phyloP scores from a whole-genome alignment of 2,113 vertebrate genomes.

The Centropus unirufus region DNA sequence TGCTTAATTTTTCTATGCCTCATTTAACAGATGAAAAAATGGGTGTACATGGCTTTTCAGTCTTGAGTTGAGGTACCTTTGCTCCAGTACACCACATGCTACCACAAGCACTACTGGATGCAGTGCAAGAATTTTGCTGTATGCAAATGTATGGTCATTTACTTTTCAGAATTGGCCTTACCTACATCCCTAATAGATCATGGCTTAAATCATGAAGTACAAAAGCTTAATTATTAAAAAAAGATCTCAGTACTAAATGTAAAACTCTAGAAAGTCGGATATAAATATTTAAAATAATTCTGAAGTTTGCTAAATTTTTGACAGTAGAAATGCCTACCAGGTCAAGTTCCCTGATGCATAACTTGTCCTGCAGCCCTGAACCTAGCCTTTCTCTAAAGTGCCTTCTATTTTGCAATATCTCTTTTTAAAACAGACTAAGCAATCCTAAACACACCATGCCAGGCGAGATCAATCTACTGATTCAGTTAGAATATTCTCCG shows the following conservation, averaged over 20 bases:
- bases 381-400: not conserved
- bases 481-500: rapidly evolving
- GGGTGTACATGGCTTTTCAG: not conserved
- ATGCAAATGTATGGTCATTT: not conserved
- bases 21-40: not conserved
- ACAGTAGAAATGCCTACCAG: not conserved
- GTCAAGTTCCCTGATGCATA: not conserved
- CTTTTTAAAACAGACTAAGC: not conserved
- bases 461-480: not conserved
- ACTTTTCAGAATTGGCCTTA: not conserved
- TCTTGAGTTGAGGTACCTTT: not conserved
- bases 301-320: not conserved
- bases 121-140: not conserved
- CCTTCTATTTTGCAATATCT: not conserved
- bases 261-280: not conserved
- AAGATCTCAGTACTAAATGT: not conserved
- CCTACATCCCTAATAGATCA: not conserved
- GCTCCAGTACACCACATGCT: not conserved
- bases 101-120: not conserved
- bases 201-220: not conserved
- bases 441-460: not conserved
- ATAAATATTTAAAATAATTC: not conserved
- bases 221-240: not conserved
- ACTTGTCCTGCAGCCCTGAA: not conserved
- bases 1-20: not conserved